Conservation (phyloP, 2,797 vertebrate species). For the Mormyrus proboscirostris region DNA sequence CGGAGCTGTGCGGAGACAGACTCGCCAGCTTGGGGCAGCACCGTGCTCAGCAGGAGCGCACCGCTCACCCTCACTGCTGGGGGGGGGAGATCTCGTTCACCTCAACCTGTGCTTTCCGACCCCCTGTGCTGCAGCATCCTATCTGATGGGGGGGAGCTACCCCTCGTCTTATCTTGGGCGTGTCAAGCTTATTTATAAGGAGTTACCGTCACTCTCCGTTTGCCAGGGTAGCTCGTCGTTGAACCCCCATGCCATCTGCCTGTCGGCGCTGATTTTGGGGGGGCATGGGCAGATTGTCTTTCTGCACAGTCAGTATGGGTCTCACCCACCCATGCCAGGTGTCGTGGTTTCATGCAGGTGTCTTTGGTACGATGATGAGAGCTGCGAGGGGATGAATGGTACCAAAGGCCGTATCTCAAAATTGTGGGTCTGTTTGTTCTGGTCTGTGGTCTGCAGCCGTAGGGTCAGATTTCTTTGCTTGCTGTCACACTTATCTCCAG, state of each 20-base stretch:
- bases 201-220: background rate
- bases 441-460: background rate
- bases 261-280: background rate
- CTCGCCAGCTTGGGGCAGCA: background rate
- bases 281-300: background rate
- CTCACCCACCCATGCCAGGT: background rate
- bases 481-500: background rate
- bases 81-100: background rate
- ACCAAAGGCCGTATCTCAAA: background rate
- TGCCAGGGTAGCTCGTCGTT: background rate
- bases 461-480: background rate
- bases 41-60: background rate
- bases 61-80: background rate
- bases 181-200: background rate
- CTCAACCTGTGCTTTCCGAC: background rate
- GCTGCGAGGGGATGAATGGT: background rate
- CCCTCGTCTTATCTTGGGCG: background rate
- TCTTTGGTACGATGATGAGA: background rate
- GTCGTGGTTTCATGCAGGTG: background rate
- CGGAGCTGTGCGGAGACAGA: background rate
- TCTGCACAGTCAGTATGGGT: background rate
- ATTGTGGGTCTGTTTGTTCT: background rate
- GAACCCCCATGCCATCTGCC: background rate
- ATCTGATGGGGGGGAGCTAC: background rate
- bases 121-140: background rate